Percentiles rank a stretch among this genome's conserved stretches.
Conservation (phyloP, 1,140 invertebrate species). For the Yoshiicerus persimilis region DNA sequence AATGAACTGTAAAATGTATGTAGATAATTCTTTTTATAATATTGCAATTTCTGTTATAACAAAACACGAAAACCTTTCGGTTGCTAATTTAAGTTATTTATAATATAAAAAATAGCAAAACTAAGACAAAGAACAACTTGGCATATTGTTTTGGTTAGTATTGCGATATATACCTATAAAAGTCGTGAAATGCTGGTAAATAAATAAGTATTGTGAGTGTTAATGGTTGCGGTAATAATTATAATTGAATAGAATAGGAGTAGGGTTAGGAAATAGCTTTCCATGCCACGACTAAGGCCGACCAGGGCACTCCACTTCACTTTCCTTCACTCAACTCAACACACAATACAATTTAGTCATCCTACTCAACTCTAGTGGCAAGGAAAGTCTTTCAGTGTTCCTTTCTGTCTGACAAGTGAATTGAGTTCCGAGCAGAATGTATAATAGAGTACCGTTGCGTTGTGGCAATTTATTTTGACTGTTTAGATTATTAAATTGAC, state of each 20-base stretch:
- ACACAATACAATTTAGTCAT: background rate
- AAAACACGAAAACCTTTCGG: no score
- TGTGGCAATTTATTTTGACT: background rate
- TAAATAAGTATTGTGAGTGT: background rate
- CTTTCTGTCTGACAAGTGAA: background rate
- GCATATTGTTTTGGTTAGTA: background rate
- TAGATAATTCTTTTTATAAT: no score
- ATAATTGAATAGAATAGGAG: background rate
- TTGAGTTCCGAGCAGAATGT: background rate
- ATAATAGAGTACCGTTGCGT: background rate
- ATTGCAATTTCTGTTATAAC: no score
- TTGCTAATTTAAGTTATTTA: background rate
- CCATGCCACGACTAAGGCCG: background rate
- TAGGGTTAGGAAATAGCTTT: background rate
- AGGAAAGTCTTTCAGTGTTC: background rate
- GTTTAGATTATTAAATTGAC: background rate
- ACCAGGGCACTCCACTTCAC: background rate
- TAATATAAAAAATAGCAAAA: background rate
- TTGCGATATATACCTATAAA: no score
- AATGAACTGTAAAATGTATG: background rate
- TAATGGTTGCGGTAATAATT: background rate
- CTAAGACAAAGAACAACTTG: background rate
- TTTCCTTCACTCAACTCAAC: background rate
- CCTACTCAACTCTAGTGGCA: background rate
- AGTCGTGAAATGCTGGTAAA: no score